A percentile compares a stretch with the other conserved stretches of the same genome.
phyloP scores from a whole-genome alignment of 2,888 invertebrate genomes.

The Catocala fraxini region DNA sequence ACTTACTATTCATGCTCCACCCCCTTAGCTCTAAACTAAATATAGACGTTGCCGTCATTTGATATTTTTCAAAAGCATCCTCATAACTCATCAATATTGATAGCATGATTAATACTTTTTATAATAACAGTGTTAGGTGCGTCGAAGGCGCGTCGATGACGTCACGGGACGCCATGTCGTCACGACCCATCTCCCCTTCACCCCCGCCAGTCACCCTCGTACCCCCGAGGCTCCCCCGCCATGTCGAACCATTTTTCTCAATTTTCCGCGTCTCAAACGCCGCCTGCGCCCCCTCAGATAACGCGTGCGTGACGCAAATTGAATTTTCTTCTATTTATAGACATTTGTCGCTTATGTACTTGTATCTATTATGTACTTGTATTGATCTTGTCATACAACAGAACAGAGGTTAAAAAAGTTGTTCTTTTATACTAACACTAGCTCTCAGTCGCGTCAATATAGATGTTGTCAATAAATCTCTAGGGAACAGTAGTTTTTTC shows the following conservation, averaged over 20 bases:
- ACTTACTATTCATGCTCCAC: too few relatives aligned
- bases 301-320: conserved; percentile 58
- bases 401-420: too few relatives aligned
- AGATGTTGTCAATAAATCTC: too few relatives aligned
- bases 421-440: too few relatives aligned
- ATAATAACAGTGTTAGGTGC: conserved; percentile 27
- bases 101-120: conserved; percentile 38
- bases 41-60: too few relatives aligned
- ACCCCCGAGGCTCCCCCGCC: conserved; percentile 38
- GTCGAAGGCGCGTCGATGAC: conserved; percentile 54
- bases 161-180: conserved; percentile 66
- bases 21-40: too few relatives aligned
- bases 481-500: too few relatives aligned
- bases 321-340: conserved; percentile 63
- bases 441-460: too few relatives aligned
- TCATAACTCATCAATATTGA: conserved; percentile 38
- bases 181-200: conserved; percentile 36
- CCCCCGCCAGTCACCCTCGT: conserved; percentile 10
- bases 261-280: conserved; percentile 73
- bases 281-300: conserved; percentile 75
- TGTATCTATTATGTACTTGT: neutral
- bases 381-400: too few relatives aligned
- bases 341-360: conserved; percentile 15
- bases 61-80: conserved; percentile 5
- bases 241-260: conserved; percentile 65